Base-by-base conservation (phyloP, 2,113 vertebrate species). In the Butorides virescens region DNA sequence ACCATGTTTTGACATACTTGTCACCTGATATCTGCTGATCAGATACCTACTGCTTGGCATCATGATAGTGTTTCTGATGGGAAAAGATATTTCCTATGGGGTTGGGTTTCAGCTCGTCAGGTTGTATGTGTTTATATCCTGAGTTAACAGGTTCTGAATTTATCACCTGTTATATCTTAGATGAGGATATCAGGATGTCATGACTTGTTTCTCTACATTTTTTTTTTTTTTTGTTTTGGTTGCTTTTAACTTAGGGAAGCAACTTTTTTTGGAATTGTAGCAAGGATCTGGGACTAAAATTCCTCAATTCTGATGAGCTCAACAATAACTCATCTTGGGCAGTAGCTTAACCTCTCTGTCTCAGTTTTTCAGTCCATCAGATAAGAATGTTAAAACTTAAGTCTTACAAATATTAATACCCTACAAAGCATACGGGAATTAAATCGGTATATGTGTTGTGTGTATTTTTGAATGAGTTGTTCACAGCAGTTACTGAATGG, bases 271-370 rank as follows among this genome's bases (percentile, higher is more conserved):
- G 29, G 44, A 76, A 17, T 20, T 74, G 14, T 42, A 62, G 46
- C 39, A 34, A n/a, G 59, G n/a, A 29, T 19, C 39, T 77, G 58
- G 29, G 29, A 63, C 23, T 83, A 63, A 37, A 92, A 88, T 9
- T 61, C 37, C 15, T 76, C 17, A 91, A 59, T 77, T 74, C 12
- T 70, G 12, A 13, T 58, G 14, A 53, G 10, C 37, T 62, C 21
- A 53, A 16, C 23, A 73, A 4, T 42, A 37, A 50, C 12, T 23
- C 19, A 25, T 55, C 74, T 86, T 85, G 65, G 39, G 80, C 70
- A 76, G 42, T 56, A 67, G 58, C 73, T 95, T 96, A 89, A 87
- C 49, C 47, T 91, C 79, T 97, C 88, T 92, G 23, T 94, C 74
- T 93, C 74, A 88, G 89, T 79, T 92, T 89, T 59, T 66, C 26